Evolutionary conservation across 2,888 invertebrate species (phyloP), one percentile per base, ranked within the genome.

Genomic region (Hirtodrosophila trivittata): DNA sequence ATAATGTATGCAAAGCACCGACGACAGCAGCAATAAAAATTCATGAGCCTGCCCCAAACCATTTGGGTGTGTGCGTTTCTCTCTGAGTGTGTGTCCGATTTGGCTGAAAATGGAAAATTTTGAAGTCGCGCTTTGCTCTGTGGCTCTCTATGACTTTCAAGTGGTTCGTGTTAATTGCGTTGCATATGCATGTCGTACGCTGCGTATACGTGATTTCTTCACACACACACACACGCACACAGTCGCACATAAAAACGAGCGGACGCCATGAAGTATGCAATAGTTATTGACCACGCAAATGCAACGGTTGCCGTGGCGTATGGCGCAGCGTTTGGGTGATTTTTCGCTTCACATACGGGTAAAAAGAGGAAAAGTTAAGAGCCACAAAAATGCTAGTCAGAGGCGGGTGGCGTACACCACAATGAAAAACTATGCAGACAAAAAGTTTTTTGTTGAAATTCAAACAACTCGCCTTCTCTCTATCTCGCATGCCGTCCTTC

Each of bases 1-100:
- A 45, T 87, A 87, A 83, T 85, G 54, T 74, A 87, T 87, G 83
- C 83, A 85, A 85, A 87, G 74, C 76, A 74, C 76, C 58, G 77
- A 66, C 82, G 85, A 77, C 87, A 76, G 62, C 75, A 67, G 78
- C 78, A 87, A 85, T 87, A 78, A 82, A 83, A 85, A 83, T 78
- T 78, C 87, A 87, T 85, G 87, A 75, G 60, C 39, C 66, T 63
- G 49, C 69, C 14, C 39, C 28, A 37, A 71, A 47, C 63, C 56
- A 60, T 62, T 77, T 51, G 21, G n/a, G 47, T 13, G 74, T 65
- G 58, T 43, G 43, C 46, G 47, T 7, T 1, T 28, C 3, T 9
- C 63, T 60, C 46, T 28, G 45, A 49, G 49, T 33, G 38, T 50
- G 10, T 33, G 43, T 49, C 51, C 42, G 51, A 49, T 57, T 52